phyloP scores from a whole-genome alignment of 2,888 invertebrate genomes.

The Dendrolimus houi region DNA sequence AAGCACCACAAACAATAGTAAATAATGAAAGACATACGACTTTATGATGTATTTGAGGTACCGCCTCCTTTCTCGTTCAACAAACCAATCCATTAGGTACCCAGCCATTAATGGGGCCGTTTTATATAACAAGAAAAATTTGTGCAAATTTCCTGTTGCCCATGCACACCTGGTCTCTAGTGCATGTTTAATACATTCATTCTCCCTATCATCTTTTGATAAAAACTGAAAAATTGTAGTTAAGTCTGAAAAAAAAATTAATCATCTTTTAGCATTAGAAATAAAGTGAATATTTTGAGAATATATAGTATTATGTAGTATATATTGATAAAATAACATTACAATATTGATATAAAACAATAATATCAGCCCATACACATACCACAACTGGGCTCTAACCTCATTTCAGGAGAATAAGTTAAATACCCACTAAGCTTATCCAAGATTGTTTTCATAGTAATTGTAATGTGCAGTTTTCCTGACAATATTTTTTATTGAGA shows the following conservation, averaged over 20 bases:
- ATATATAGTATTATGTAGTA: too few relatives aligned
- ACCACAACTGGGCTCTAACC: too few relatives aligned
- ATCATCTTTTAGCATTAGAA: not conserved
- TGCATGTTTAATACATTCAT: constrained; percentile 90
- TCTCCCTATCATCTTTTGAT: constrained; percentile 83
- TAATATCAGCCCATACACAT: too few relatives aligned
- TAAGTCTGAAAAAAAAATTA: constrained; percentile 82
- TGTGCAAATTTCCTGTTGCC: constrained; percentile 94
- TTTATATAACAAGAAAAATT: constrained; percentile 93
- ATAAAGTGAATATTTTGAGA: too few relatives aligned
- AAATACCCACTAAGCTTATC: too few relatives aligned
- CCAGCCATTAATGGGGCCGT: constrained; percentile 96
- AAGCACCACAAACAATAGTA: not conserved
- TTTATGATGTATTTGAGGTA: constrained; percentile 95
- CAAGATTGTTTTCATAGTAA: too few relatives aligned
- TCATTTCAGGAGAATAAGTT: too few relatives aligned
- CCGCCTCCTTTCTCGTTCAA: constrained; percentile 93
- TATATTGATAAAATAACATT: too few relatives aligned
- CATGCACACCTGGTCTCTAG: constrained; percentile 94
- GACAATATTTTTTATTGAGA: too few relatives aligned
- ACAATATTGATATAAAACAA: too few relatives aligned
- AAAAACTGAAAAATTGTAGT: constrained; percentile 92
- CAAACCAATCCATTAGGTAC: constrained; percentile 98
- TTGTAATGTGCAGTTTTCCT: too few relatives aligned
- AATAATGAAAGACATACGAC: constrained; percentile 86